Evolutionary conservation across 1,140 invertebrate genomes (phyloP), one percentile per base, ranked within the genome.

Genomic region (Zaprionus davidi): DNA sequence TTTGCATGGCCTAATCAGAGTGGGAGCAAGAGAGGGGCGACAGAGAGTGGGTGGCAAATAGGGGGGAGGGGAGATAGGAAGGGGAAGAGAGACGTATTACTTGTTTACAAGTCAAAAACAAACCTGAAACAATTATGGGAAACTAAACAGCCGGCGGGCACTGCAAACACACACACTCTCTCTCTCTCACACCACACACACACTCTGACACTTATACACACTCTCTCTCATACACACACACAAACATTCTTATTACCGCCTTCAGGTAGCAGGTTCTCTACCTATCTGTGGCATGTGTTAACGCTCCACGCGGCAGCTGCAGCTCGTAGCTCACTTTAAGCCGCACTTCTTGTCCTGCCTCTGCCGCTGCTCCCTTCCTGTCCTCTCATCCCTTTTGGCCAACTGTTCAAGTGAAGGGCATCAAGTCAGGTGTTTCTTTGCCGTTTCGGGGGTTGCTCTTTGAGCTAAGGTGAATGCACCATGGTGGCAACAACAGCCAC

Each of bases 41-140:
- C 2, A 41, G 4, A 38, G 41, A 15, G 24, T n/a, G 22, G 15
- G 26, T 24, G 13, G 46, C 28, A 53, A 26, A 24, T 13, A 28
- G 34, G n/a, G 44, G 20, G 55, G 41, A 28, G n/a, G 41, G 11
- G n/a, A 15, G 56, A 46, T 22, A 57, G 7, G 7, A 9, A 9
- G 28, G n/a, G 36, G 12, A 15, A 44, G 6, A 20, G 56, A 55
- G 7, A 31, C 53, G 55, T 46, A 70, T 75, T 66, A 11, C 62
- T 82, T 85, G 82, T 85, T 85, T 86, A 86, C 78, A 77, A 65
- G 70, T 73, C 66, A 70, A 88, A 84, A 85, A 88, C 84, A 88
- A 90, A 85, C 65, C 72, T 72, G 41, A 56, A 74, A 84, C 56
- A 69, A 65, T 78, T 67, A 65, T 72, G 71, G 66, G 60, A 76